Evolutionary conservation across 1,140 invertebrate species (phyloP), one percentile per base, ranked within the genome.

Genomic region (Drosophila arawakana): DNA sequence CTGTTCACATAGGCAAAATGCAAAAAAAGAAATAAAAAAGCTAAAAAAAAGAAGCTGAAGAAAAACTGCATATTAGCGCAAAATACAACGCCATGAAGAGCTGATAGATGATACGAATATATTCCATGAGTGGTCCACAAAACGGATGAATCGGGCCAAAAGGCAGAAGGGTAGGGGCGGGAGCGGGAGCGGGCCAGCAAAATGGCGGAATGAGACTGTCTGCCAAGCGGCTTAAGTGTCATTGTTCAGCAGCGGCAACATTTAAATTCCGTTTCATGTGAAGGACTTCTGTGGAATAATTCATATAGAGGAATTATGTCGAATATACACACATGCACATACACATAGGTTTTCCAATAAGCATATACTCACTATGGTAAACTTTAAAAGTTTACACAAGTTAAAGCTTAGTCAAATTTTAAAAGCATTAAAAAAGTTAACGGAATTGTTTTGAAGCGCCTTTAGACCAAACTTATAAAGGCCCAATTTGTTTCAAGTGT

Each of bases 51-150:
- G 5, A 30, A 55, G 66, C 21, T 8, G 8, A 54, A 65, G 63
- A 80, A 88, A 85, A 89, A 83, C 75, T 88, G 83, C 84, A 88
- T 89, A 88, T 89, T 88, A 88, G 80, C 82, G 83, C 80, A 88
- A 81, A 88, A 88, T 88, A 86, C 69, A 75, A 66, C 78, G 84
- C 69, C 85, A 77, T 71, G 62, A 52, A 59, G 58, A 59, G 62
- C 72, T 74, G 66, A 74, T 74, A 70, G 67, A 69, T 74, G 66
- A 74, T 70, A 49, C 66, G 47, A 13, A 5, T 9, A 39, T 68
- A 37, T 13, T 13, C 30, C 35, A 52, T 21, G 9, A 41, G 37
- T 50, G 44, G 10, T 43, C 25, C 30, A 21, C 25, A 30, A 30
- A 30, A 30, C 25, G 25, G 25, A 30, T 30, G 25, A 30, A 30